Evolutionary conservation across 2,888 invertebrate species (phyloP).

Genomic region (Coleophora flavipennella): DNA sequence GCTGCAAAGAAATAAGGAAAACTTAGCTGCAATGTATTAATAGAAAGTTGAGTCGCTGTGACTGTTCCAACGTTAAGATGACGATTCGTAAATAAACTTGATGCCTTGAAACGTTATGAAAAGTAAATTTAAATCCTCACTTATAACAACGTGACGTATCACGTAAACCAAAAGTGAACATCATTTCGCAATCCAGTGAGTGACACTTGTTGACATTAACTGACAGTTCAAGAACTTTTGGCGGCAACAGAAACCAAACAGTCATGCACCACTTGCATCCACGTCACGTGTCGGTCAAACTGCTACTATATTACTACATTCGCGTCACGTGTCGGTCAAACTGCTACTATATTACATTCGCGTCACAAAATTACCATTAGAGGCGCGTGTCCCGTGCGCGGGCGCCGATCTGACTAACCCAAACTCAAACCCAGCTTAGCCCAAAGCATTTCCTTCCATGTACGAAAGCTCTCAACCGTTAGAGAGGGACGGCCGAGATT

Average conservation of each 20-base stretch:
- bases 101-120: no score
- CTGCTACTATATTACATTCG: conserved; percentile 3
- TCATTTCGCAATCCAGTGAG: no score
- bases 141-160: background rate
- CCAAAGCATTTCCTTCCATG: conserved; percentile 35
- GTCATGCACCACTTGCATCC: background rate
- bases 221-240: background rate
- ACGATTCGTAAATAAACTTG: no score
- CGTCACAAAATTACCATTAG: conserved; percentile 11
- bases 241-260: background rate
- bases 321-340: conserved; percentile 1
- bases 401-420: conserved; percentile 56
- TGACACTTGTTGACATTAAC: no score
- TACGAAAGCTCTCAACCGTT: conserved; percentile 47
- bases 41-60: no score
- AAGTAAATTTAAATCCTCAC: no score
- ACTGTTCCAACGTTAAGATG: no score
- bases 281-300: conserved; percentile 1
- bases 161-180: background rate
- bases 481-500: conserved; percentile 34
- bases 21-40: no score
- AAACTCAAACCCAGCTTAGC: conserved; percentile 27
- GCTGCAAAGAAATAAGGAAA: no score
- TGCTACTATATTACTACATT: conserved; percentile 3
- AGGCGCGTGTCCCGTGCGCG: conserved; percentile 55